A percentile compares a stretch with the other conserved stretches of the same genome.
phyloP scores from a whole-genome alignment of 2,113 vertebrate species.

The Enhydra lutris region DNA sequence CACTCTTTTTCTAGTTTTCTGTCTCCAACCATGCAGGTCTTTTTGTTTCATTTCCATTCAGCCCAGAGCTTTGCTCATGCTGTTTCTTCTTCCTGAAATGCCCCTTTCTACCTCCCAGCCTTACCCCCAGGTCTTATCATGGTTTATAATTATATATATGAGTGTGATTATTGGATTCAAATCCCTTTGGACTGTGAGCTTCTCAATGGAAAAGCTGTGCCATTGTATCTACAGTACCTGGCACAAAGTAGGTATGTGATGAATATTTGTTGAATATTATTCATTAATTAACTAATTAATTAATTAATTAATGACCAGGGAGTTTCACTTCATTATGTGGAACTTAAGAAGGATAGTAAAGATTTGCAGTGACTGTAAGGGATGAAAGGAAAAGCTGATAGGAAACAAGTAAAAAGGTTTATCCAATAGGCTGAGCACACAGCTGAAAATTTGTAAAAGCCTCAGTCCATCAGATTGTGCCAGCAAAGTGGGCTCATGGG shows the following conservation, averaged over 20 bases:
- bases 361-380: not conserved
- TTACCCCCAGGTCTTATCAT: not conserved
- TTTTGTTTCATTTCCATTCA: constrained; percentile 46
- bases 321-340: not conserved
- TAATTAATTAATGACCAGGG: not conserved
- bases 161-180: not conserved
- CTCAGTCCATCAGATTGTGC: not conserved
- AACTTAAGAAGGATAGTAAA: not conserved
- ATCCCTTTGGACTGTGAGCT: not conserved
- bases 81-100: constrained; percentile 34
- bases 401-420: not conserved
- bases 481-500: not conserved
- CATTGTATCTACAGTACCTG: not conserved
- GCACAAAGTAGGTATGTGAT: not conserved
- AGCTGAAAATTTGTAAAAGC: not conserved
- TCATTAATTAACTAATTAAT: not conserved
- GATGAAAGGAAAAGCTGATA: not conserved
- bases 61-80: not conserved
- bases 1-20: constrained; percentile 12
- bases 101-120: not conserved
- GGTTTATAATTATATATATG: not conserved
- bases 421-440: not conserved
- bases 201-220: not conserved
- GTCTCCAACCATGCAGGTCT: not conserved
- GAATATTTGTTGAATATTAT: not conserved